A percentile compares a stretch with the other conserved stretches of the same genome.
phyloP scores from a whole-genome alignment of 2,888 invertebrate genomes.

The Cephonodes hylas region DNA sequence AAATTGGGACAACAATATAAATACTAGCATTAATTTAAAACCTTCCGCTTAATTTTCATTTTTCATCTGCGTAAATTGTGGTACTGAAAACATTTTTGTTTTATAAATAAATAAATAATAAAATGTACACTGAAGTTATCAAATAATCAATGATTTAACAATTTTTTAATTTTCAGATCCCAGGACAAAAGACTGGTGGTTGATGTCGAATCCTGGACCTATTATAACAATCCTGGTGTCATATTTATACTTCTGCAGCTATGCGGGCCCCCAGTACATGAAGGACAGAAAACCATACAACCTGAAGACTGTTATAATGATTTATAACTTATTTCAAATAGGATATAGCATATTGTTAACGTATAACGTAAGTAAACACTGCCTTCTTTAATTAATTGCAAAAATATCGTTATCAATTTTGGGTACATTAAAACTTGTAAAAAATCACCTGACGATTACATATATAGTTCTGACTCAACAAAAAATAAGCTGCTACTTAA shows the following conservation, averaged over 20 bases:
- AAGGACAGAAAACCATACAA: slow-evolving; percentile 85
- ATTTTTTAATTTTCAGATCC: slow-evolving; percentile 31
- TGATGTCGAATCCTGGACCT: slow-evolving; percentile 85
- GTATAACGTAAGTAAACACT: slow-evolving; percentile 32
- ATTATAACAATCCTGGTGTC: slow-evolving; percentile 80
- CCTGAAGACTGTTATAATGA: slow-evolving; percentile 84
- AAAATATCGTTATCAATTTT: too few relatives aligned
- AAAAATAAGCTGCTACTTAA: too few relatives aligned
- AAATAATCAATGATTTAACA: not conserved
- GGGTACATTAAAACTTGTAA: too few relatives aligned
- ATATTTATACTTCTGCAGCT: slow-evolving; percentile 86
- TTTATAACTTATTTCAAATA: slow-evolving; percentile 92
- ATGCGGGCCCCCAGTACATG: slow-evolving; percentile 86
- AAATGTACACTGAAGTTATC: too few relatives aligned
- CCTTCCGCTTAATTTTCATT: too few relatives aligned
- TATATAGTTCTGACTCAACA: too few relatives aligned
- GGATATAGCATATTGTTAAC: slow-evolving; percentile 85
- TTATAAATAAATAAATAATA: too few relatives aligned
- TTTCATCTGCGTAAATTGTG: too few relatives aligned
- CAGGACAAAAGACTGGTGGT: slow-evolving; percentile 84
- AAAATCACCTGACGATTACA: too few relatives aligned
- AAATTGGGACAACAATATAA: too few relatives aligned
- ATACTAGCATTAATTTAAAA: too few relatives aligned
- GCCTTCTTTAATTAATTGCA: not conserved
- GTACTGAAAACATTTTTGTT: too few relatives aligned